Evolutionary conservation across 2,888 invertebrate species (phyloP).

Genomic region (Coleophora flavipennella): DNA sequence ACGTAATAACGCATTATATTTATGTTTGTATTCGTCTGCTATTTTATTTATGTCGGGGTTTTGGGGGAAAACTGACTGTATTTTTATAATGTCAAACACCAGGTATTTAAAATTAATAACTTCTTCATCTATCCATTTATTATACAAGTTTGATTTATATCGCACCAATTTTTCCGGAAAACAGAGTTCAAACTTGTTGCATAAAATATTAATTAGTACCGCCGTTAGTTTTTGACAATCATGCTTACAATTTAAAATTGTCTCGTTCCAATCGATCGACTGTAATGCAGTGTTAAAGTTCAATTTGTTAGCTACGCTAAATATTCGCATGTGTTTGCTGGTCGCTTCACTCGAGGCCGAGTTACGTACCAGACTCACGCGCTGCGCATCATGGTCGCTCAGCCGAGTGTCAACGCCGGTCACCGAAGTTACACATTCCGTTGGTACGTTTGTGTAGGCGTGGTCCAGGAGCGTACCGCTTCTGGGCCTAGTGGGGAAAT

Average conservation of each 20-base stretch:
- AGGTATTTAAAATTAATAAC: not conserved
- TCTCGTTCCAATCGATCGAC: not conserved
- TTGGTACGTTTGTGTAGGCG: not conserved
- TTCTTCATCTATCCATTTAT: not conserved
- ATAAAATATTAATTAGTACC: not conserved
- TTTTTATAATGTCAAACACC: not conserved
- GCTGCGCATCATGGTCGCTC: slow-evolving; percentile 1
- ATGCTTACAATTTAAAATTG: not conserved
- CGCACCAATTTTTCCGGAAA: not conserved
- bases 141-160: not conserved
- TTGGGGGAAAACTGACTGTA: not conserved
- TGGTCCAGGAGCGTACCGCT: not conserved
- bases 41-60: not conserved
- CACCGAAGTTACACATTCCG: not conserved
- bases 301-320: not conserved
- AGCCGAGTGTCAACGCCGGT: not conserved
- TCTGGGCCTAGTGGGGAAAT: not conserved
- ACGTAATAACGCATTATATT: not conserved
- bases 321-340: no score
- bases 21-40: no score
- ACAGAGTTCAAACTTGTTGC: not conserved
- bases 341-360: no score
- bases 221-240: not conserved
- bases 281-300: not conserved
- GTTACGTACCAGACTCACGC: not conserved